Evolutionary conservation across 1,140 invertebrate genomes (phyloP).

Genomic region (Drosophila setifemur): DNA sequence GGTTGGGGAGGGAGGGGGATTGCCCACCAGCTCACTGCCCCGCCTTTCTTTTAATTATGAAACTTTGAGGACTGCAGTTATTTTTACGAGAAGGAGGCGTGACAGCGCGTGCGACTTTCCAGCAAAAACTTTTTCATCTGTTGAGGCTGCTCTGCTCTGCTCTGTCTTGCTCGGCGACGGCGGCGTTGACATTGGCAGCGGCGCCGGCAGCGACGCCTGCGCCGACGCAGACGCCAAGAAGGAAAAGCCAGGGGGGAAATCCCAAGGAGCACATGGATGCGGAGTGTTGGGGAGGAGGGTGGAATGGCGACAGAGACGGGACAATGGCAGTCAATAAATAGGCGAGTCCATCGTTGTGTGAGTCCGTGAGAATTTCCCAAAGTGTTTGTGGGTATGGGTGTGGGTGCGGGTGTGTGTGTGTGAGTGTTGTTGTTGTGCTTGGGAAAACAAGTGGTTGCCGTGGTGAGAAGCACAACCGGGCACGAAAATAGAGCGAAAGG

Average conservation of each 20-base stretch:
- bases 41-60: conserved; percentile 42
- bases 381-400: neutral
- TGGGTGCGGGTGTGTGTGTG: conserved; percentile 32
- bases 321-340: conserved; percentile 32
- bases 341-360: neutral
- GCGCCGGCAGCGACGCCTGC: conserved; percentile 6
- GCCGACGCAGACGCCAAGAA: conserved; percentile 34
- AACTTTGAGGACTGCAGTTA: conserved; percentile 40
- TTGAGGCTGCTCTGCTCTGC: conserved; percentile 60
- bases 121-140: conserved; percentile 73
- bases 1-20: conserved; percentile 19
- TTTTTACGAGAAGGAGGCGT: conserved; percentile 40
- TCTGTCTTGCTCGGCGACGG: conserved; percentile 31
- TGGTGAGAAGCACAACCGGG: conserved; percentile 67
- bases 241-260: conserved; percentile 34
- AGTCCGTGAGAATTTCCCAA: neutral
- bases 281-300: too few species aligned
- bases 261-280: conserved; percentile 11
- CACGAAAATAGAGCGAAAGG: conserved; percentile 49
- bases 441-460: conserved; percentile 82
- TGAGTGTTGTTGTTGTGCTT: conserved; percentile 74
- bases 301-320: conserved; percentile 10
- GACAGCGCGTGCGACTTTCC: conserved; percentile 54
- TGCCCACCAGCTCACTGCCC: conserved; percentile 7
- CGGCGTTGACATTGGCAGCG: conserved; percentile 21